Base-by-base conservation (phyloP, 2,113 vertebrate species). In the Tautogolabrus adspersus region DNA sequence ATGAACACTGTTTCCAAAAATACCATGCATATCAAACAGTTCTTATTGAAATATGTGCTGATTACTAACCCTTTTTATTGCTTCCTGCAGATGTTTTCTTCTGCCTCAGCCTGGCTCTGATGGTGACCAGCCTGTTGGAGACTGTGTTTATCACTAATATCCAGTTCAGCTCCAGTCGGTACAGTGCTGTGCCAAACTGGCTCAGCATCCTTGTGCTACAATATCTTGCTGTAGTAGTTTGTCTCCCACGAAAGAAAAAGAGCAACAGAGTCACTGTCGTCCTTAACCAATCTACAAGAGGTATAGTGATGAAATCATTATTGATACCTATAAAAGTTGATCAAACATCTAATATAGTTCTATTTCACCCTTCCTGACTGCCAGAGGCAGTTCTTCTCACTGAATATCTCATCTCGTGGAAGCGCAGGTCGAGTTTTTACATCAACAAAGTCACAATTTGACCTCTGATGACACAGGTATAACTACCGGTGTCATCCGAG, bases 71-170 rank as follows among this genome's bases (percentile, higher is more conserved):
- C 18, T 19, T 49, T 18, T 49, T 19, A 49, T 49, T 68, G 12
- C 30, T 68, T 74, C 30, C 57, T 42, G 18, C 75, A 89, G 88
- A 70, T 72, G 83, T 85, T 66, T 87, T 86, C 65, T 88, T 87
- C 66, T 77, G 69, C 11, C n/a, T 77, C 75, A 94, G 90, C 56
- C 83, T 96, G 69, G 93, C 92, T 16, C 87, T 95, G 59, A 95
- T 95, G 93, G 92, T 94, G 42, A 54, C 89, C 82, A 94, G 95
- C 75, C 91, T 96, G 44, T 77, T 95, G 72, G 93, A 95, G 80
- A 95, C 95, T 0, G 84, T 95, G 42, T 84, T 94, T 62, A 93
- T 96, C 86, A 94, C 92, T 38, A 91, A 94, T 47, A 82, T 95
- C 47, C 92, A 95, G 67, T 71, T 84, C 58, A 91, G 90, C 79